Evolutionary conservation across 2,888 invertebrate genomes (phyloP), one percentile per base, ranked within the genome.

Genomic region (Scotopteryx bipunctaria): DNA sequence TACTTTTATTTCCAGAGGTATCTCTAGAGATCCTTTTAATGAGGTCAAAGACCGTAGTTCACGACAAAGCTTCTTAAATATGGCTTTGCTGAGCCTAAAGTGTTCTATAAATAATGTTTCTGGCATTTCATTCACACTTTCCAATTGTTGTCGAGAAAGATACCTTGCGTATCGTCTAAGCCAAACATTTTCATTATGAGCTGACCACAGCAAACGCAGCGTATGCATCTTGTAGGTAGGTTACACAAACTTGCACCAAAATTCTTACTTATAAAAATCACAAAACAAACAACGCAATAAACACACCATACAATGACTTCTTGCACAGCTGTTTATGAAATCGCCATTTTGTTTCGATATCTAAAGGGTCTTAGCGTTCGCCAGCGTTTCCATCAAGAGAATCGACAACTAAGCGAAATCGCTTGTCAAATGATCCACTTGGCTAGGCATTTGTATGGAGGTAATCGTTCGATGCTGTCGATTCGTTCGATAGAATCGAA

Each of bases 11-110:
- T 55, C 52, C 19, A 56, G 33, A 9, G 56, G 17, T 37, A 56
- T 56, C 43, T 55, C 47, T 27, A 5, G 19, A 17, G 55, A 40
- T 17, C 55, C 55, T 48, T 33, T 44, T 16, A 55, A 40, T 19
- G 45, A 32, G 9, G 47, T 38, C 14, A 25, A 21, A 25, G 11
- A 14, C n/a, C 40, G 25, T 52, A 55, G 31, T 5, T 50, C 47
- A 0, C 21, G 13, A 21, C 51, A 52, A 17, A 55, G 25, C 27
- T 36, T 11, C 17, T 36, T 33, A 17, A 27, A 27, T 4, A 27
- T 5, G 11, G 9, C 9, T 27, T 27, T 27, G 27, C 27, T 27
- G 27, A 27, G 27, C 27, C 27, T 27, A 9, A 27, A 27, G 11
- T 27, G 27, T 4, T 27, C 27, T 5, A 9, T 27, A 9, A 27